A percentile compares a stretch with the other conserved stretches of the same genome.
Evolutionary conservation across 2,888 invertebrate genomes (phyloP).

Genomic region (Aelia acuminata): DNA sequence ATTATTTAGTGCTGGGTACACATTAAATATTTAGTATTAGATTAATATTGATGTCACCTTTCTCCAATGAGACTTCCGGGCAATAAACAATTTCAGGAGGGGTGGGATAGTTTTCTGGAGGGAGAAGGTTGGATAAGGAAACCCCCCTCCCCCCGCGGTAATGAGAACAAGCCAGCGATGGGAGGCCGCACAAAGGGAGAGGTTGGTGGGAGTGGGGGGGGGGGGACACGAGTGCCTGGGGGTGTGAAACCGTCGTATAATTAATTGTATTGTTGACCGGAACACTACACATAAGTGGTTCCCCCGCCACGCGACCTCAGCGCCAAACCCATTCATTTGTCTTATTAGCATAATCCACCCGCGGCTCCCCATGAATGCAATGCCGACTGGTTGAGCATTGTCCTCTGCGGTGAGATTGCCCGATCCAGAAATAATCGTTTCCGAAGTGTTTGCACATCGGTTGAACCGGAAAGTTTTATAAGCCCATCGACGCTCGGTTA

Average conservation of each 20-base stretch:
- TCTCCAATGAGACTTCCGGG: not conserved
- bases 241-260: slow-evolving; percentile 58
- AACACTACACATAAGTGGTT: not conserved
- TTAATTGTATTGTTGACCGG: slow-evolving; percentile 58
- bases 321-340: slow-evolving; percentile 52
- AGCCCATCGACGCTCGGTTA: slow-evolving; percentile 24
- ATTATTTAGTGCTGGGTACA: too few relatives aligned
- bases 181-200: too few relatives aligned
- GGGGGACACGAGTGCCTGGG: not conserved
- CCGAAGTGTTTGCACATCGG: slow-evolving; percentile 51
- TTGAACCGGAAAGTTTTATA: slow-evolving; percentile 40
- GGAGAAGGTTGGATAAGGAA: not conserved
- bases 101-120: not conserved
- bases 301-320: not conserved
- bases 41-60: not conserved
- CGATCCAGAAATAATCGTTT: slow-evolving; percentile 56
- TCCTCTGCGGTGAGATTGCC: slow-evolving; percentile 6
- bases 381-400: slow-evolving; percentile 54
- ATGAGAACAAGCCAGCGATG: slow-evolving; percentile 1
- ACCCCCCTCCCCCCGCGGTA: not conserved
- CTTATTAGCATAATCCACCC: slow-evolving; percentile 55
- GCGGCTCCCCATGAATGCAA: slow-evolving; percentile 7
- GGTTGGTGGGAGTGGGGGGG: not conserved
- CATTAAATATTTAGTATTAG: not conserved
- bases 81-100: not conserved